Conservation (phyloP, 2,888 invertebrate species). For the Drosophila bunnanda region DNA sequence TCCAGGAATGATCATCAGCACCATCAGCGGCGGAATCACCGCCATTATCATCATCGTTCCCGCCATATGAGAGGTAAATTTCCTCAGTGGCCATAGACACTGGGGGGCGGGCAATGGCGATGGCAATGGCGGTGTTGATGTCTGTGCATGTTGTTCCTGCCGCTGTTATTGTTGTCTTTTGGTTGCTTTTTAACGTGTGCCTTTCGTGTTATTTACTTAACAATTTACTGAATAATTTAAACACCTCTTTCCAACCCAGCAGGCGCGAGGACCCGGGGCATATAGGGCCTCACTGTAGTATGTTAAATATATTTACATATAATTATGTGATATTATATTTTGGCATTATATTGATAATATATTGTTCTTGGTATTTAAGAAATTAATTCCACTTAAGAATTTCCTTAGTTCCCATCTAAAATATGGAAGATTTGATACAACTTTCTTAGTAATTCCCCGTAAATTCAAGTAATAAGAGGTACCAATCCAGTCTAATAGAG, state of each 20-base stretch:
- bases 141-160: slow-evolving; percentile 45
- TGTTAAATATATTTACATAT: background rate
- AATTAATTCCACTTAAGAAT: background rate
- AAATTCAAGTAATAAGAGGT: background rate
- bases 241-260: slow-evolving; percentile 41
- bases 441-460: background rate
- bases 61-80: slow-evolving; percentile 50
- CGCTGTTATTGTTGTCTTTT: slow-evolving; percentile 54
- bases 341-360: no score
- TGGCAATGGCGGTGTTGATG: slow-evolving; percentile 37
- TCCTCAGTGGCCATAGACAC: slow-evolving; percentile 42
- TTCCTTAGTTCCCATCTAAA: background rate
- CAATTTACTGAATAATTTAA: slow-evolving; percentile 81
- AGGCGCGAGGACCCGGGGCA: background rate
- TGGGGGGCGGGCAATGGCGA: slow-evolving; percentile 6
- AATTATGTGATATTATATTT: background rate
- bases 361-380: background rate
- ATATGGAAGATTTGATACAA: background rate
- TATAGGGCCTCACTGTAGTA: background rate
- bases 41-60: slow-evolving; percentile 41
- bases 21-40: slow-evolving; percentile 42
- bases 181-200: slow-evolving; percentile 65
- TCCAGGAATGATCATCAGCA: slow-evolving; percentile 29
- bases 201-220: slow-evolving; percentile 77
- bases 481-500: background rate